These are phyloP conservation scores for Condylura cristata DNA, from an alignment of 2,113 vertebrate genomes.

Conservation along the genomic window DNA sequence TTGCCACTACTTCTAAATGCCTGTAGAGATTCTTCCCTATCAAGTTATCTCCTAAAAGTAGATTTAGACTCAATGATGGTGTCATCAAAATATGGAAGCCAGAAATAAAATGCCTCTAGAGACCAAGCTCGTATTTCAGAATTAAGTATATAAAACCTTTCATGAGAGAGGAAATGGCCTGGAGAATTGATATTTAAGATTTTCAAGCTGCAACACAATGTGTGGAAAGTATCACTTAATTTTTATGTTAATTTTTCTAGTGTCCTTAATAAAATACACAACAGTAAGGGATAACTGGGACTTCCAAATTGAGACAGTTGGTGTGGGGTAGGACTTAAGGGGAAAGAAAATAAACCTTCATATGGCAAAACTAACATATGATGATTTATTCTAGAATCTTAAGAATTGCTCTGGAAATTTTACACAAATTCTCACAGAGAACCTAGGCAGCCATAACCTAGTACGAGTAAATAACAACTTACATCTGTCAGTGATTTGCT, in stretches of 20 bases:
- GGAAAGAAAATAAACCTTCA: neutral
- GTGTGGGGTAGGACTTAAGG: neutral
- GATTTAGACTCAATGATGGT: neutral
- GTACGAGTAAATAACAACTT: neutral
- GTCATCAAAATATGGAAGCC: neutral
- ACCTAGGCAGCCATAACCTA: neutral
- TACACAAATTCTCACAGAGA: neutral
- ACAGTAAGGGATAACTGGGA: neutral
- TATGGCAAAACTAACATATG: neutral
- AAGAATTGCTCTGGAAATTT: neutral
- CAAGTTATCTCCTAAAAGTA: neutral
- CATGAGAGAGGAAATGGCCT: neutral
- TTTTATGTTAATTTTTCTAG: neutral
- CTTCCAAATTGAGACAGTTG: neutral
- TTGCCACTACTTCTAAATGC: neutral
- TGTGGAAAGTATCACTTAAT: neutral
- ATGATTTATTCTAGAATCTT: neutral
- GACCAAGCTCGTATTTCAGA: neutral
- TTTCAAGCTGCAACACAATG: neutral
- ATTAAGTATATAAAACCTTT: constrained; percentile 19
- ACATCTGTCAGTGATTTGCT: neutral
- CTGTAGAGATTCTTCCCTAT: neutral
- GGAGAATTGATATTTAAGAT: constrained; percentile 20
- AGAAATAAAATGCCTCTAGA: neutral
- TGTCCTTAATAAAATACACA: neutral